Percentiles rank a stretch among this genome's conserved stretches.
phyloP scores from a whole-genome alignment of 2,888 invertebrate genomes.

The Ephialtes manifestator region DNA sequence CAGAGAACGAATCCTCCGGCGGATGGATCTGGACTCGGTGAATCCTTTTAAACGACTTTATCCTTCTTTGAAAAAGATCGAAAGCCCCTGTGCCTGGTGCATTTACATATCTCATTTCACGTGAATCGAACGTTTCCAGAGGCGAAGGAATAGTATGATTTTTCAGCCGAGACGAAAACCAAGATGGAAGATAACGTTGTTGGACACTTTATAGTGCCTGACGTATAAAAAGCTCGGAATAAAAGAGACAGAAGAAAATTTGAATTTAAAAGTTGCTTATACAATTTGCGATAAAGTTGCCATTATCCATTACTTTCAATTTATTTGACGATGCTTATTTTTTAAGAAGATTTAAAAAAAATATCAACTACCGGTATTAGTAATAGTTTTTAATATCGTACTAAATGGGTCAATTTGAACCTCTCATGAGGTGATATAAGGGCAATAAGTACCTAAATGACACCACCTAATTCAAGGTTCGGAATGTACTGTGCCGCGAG shows the following conservation, averaged over 20 bases:
- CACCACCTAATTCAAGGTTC: too few relatives aligned
- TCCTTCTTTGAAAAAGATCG: slow-evolving; percentile 10
- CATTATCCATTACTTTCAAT: too few relatives aligned
- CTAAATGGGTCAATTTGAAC: neutral
- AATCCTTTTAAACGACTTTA: slow-evolving; percentile 33
- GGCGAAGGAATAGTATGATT: slow-evolving; percentile 21
- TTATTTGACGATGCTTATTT: too few relatives aligned
- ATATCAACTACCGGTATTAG: too few relatives aligned
- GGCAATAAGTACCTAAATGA: too few relatives aligned
- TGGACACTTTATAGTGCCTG: neutral
- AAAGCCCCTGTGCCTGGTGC: neutral
- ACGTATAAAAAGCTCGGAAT: neutral
- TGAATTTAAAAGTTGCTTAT: neutral
- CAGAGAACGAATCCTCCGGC: neutral
- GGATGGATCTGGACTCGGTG: neutral
- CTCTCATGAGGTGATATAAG: too few relatives aligned
- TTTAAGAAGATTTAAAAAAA: too few relatives aligned
- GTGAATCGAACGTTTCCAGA: slow-evolving; percentile 34
- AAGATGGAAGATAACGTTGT: neutral
- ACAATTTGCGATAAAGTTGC: too few relatives aligned
- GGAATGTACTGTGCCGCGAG: too few relatives aligned
- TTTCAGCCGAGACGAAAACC: slow-evolving; percentile 6
- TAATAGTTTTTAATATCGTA: too few relatives aligned
- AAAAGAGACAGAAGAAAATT: neutral
- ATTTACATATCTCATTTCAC: slow-evolving; percentile 54